Base-by-base conservation (phyloP, 2,888 invertebrate species). In the Galeopsomyia nigrocyanea region DNA sequence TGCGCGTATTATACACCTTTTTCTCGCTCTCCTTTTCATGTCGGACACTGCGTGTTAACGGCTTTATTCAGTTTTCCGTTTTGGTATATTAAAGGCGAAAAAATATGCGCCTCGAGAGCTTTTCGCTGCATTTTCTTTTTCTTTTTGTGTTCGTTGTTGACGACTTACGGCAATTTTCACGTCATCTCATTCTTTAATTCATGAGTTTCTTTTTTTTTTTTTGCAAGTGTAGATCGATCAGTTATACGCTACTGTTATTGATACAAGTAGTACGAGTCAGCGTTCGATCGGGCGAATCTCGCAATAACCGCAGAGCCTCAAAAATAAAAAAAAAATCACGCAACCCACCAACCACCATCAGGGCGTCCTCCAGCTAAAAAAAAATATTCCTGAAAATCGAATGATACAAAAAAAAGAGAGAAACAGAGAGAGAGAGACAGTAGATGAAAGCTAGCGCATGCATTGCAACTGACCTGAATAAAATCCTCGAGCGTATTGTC, bases 401-500 rank as follows among this genome's bases (percentile, higher is more conserved):
- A 10, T 13, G 39, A 39, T 13, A 39, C 7, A 39, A 63, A 2
- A 60, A 58, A 58, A 6, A 56, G 49, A 61, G 14, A 51, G 7
- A 60, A 58, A 58, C 5, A 56, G 49, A 61, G 14, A 26, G 50
- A 26, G 53, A n/a, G 53, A 22, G n/a, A 22, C 7, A 19, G 39
- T 31, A 31, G 56, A 46, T 10, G 39, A 10, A 10, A 10, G 13
- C 13, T 39, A 3, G 39, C 13, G 7, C 7, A 39, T 9, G 39
- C 39, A 10, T 39, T 57, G 26, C 26, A 19, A 87, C 90, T 89
- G 89, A 96, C 96, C 94, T 94, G 92, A 72, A 96, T 88, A 82
- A 96, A 94, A 85, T 96, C 92, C 78, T 91, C 92, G 76, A 96
- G 93, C 3, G 93, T 93, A n/a, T 93, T 94, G 82, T 96, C 96